phyloP scores from a whole-genome alignment of 2,113 vertebrate species.

The Crotalus tigris region DNA sequence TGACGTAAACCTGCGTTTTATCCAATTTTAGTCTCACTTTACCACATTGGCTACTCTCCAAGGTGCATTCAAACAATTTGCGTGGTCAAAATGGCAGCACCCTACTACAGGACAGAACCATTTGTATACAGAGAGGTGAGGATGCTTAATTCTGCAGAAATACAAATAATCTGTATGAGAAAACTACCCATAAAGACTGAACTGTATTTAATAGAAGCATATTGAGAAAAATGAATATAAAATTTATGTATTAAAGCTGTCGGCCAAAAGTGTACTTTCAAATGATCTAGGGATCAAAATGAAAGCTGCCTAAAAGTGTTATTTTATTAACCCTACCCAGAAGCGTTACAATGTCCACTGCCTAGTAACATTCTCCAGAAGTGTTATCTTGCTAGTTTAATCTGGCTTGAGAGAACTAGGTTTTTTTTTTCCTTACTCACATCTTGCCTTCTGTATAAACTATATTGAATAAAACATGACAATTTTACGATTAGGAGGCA shows the following conservation, averaged over 20 bases:
- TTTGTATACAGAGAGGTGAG: background rate
- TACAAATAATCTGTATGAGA: background rate
- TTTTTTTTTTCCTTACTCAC: background rate
- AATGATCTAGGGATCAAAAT: background rate
- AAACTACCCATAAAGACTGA: background rate
- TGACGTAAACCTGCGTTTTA: background rate
- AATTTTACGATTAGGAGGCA: background rate
- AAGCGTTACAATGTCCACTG: background rate
- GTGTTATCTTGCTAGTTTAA: background rate
- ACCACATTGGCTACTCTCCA: background rate
- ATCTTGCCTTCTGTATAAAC: background rate
- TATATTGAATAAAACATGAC: background rate
- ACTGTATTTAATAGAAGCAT: background rate
- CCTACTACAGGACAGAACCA: background rate
- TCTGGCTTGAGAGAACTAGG: background rate
- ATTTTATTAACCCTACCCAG: background rate
- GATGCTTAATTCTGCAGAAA: background rate
- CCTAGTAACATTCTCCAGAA: background rate
- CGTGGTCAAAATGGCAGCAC: background rate
- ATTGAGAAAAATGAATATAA: background rate
- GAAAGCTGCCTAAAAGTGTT: background rate
- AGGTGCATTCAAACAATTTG: background rate
- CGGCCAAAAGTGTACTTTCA: background rate
- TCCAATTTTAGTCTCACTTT: background rate
- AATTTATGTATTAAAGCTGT: background rate